Evolutionary conservation across 1,140 invertebrate species (phyloP).

Genomic region (Calliopsis andreniformis): DNA sequence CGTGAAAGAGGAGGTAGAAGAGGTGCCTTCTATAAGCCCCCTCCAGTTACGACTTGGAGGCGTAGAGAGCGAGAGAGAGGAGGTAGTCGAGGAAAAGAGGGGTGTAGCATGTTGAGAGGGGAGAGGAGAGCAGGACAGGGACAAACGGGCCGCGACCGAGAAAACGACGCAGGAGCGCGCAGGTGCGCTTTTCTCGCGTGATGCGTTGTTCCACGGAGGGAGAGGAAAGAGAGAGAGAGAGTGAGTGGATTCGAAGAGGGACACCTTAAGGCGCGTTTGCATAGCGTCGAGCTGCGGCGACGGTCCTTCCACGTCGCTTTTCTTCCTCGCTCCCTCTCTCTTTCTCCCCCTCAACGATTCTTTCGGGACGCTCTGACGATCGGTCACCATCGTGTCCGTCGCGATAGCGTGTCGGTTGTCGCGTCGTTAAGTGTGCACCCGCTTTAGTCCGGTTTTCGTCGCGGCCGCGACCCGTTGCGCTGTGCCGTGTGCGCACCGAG

Average conservation of each 20-base stretch:
- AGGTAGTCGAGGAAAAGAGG: not conserved
- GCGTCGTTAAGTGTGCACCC: constrained; percentile 14
- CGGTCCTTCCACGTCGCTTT: too few species aligned
- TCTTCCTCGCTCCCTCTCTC: not conserved
- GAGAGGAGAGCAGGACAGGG: constrained; percentile 37
- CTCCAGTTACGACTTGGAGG: constrained; percentile 10
- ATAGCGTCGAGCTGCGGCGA: not conserved
- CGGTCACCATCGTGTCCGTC: not conserved
- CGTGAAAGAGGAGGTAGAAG: constrained; percentile 15
- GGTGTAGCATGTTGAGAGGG: not conserved
- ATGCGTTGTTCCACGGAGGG: constrained; percentile 3
- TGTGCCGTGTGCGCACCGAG: constrained; percentile 10
- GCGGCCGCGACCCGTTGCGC: constrained; percentile 27
- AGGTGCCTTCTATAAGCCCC: constrained; percentile 11
- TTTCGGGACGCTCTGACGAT: not conserved
- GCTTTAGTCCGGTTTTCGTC: constrained; percentile 13
- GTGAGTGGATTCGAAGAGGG: not conserved
- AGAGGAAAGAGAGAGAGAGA: not conserved
- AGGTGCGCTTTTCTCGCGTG: constrained; percentile 57
- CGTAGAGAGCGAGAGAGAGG: not conserved
- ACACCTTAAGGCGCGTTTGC: constrained; percentile 39
- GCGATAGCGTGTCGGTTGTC: constrained; percentile 33
- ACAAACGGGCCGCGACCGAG: constrained; percentile 64
- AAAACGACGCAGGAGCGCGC: constrained; percentile 64
- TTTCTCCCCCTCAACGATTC: not conserved